Conservation (phyloP, 2,797 vertebrate species). For the Harpagifer antarcticus region DNA sequence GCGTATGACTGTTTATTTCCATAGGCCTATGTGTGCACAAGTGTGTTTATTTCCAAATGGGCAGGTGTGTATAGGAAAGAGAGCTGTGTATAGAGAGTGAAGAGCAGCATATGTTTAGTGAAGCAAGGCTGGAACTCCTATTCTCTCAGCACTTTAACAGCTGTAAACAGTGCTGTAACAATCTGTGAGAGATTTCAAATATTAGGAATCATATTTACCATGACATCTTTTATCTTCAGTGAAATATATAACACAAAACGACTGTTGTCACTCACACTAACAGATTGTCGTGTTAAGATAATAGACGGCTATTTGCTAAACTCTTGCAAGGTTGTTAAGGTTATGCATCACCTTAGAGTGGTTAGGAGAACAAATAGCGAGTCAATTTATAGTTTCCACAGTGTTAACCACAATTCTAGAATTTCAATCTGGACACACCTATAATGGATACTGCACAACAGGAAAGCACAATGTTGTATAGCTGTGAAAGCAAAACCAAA, state of each 20-base stretch:
- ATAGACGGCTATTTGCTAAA: too few relatives aligned
- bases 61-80: slow-evolving; percentile 38
- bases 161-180: neutral
- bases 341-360: too few relatives aligned
- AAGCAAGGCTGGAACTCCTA: slow-evolving; percentile 20
- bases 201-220: neutral
- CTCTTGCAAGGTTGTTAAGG: too few relatives aligned
- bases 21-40: neutral
- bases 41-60: slow-evolving; percentile 51
- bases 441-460: neutral
- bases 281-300: neutral
- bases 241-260: neutral
- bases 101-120: slow-evolving; percentile 43
- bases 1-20: slow-evolving; percentile 59
- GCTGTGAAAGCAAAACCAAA: neutral
- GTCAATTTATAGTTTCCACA: too few relatives aligned
- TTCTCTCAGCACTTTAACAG: slow-evolving; percentile 15
- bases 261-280: neutral
- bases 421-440: too few relatives aligned
- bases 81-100: slow-evolving; percentile 36
- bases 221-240: neutral
- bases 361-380: too few relatives aligned
- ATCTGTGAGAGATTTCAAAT: slow-evolving; percentile 1
- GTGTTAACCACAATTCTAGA: too few relatives aligned
- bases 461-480: neutral